Conservation (phyloP, 2,797 vertebrate genomes). For the Myiotriccus ornatus region DNA sequence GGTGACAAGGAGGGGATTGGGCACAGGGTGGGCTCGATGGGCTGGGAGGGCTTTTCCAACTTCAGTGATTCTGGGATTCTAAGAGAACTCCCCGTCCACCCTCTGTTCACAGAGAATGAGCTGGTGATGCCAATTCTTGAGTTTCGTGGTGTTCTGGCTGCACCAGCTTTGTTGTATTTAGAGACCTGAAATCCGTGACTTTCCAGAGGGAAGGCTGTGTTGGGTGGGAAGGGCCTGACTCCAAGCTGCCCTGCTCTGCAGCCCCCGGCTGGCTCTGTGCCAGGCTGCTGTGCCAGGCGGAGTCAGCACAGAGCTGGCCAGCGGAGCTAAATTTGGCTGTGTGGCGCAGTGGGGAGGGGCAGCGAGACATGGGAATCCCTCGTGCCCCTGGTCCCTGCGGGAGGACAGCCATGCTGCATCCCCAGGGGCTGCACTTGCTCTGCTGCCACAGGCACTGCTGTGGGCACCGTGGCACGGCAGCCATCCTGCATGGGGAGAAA, state of each 20-base stretch:
- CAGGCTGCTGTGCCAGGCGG: not conserved
- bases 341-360: accelerated
- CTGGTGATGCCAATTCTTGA: accelerated
- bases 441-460: not conserved
- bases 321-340: not conserved
- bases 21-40: not conserved
- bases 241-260: not conserved
- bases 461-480: not conserved
- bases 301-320: not conserved
- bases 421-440: not conserved
- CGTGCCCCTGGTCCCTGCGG: accelerated
- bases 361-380: accelerated
- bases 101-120: not conserved
- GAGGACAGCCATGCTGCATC: not conserved
- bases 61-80: not conserved
- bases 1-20: accelerated
- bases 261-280: accelerated
- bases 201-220: accelerated
- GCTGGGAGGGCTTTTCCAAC: not conserved
- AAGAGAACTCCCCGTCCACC: accelerated
- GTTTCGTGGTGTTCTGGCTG: not conserved
- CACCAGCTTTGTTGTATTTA: accelerated
- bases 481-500: not conserved
- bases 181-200: accelerated
- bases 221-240: not conserved